Evolutionary conservation across 2,797 vertebrate genomes (phyloP).

Genomic region (Phataginus tricuspis): DNA sequence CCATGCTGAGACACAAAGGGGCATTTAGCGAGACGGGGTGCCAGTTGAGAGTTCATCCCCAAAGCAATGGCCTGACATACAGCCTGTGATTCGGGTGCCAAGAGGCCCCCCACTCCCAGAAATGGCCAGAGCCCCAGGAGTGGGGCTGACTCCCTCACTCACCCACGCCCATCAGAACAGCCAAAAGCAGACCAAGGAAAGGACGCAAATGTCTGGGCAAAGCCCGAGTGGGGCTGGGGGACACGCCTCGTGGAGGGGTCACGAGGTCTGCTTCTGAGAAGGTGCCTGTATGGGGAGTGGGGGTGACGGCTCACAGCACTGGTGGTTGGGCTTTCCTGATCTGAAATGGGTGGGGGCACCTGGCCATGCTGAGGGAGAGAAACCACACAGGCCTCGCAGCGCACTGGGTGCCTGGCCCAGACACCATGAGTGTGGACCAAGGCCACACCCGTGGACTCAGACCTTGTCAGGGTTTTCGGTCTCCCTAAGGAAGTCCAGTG

Average conservation of each 20-base stretch:
- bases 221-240: too few relatives aligned
- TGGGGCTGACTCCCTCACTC: too few relatives aligned
- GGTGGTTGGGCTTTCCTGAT: background rate
- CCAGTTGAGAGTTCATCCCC: background rate
- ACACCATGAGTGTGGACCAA: background rate
- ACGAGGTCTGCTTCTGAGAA: too few relatives aligned
- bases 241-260: too few relatives aligned
- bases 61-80: background rate
- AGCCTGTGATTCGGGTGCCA: background rate
- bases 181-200: too few relatives aligned
- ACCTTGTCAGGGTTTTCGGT: background rate
- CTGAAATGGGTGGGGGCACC: background rate
- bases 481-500: background rate
- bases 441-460: background rate
- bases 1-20: background rate
- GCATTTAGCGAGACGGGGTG: background rate
- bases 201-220: too few relatives aligned
- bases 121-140: too few relatives aligned
- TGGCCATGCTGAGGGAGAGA: background rate
- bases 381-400: background rate
- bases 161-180: background rate
- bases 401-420: rapidly evolving
- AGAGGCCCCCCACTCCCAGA: too few relatives aligned
- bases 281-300: too few relatives aligned
- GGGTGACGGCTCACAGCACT: background rate